Evolutionary conservation across 1,140 invertebrate species (phyloP), one percentile per base, ranked within the genome.

Genomic region (Cryptotermes secundus): DNA sequence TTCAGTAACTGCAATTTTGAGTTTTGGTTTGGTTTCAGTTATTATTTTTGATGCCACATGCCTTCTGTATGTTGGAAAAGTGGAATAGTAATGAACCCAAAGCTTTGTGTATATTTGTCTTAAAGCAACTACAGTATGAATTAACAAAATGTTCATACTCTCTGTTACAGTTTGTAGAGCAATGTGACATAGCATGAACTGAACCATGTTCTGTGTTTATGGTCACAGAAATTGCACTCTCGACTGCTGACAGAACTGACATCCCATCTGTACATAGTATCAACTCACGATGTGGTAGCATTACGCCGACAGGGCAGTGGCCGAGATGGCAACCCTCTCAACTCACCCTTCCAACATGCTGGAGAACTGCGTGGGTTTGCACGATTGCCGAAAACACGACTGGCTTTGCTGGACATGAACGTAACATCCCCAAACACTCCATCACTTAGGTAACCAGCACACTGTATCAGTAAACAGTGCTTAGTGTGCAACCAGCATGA

Each of bases 191-290:
- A 22, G 12, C 45, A 49, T 49, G 45, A 49, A 3, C 45, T 49
- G 45, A 49, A 49, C 22, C 45, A 49, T 49, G 22, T 49, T 49
- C 19, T 49, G 45, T 49, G 45, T 49, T 31, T 72, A 16, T 72
- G 26, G 59, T 72, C 89, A 22, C 86, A 94, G 90, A 92, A 94
- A 89, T 88, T 97, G 3, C 94, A 95, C 88, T 90, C 93, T 49
- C 92, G 92, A 86, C 87, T 96, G 80, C 90, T 96, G 72, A 93
- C 95, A 85, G 95, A 96, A 88, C 89, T 97, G 24, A 93, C 93
- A 86, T 90, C 92, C 81, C 94, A 96, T 88, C 91, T 97, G 79
- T 97, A 96, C 87, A 90, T 93, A n/a, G 92, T 92, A 87, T 92
- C 93, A 12, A 92, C 92, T 4, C 91, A 90, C 86, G 92, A 94